These are phyloP conservation scores for Cryptops parisi DNA, from an alignment of 2,888 invertebrate genomes.

Conservation along the genomic window DNA sequence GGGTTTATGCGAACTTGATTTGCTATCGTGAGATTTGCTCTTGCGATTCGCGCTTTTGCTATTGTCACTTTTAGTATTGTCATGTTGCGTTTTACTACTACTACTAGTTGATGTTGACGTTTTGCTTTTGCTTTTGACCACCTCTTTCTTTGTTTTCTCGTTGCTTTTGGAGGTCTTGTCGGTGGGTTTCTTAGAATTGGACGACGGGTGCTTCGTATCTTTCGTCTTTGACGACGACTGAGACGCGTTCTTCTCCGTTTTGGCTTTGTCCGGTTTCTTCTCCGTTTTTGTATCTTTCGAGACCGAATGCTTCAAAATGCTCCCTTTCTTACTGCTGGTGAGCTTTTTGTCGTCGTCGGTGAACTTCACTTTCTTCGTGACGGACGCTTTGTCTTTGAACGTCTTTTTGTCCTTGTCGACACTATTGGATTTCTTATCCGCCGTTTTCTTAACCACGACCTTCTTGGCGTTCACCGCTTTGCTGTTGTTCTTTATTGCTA, in stretches of 20 bases:
- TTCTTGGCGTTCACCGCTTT: neutral
- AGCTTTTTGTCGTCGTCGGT: neutral
- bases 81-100: conserved; percentile 2
- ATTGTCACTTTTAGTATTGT: conserved; percentile 12
- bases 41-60: no score
- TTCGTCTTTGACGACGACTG: neutral
- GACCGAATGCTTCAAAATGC: neutral
- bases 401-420: conserved; percentile 10
- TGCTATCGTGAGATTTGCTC: conserved; percentile 2
- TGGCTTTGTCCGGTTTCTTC: neutral
- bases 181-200: no score
- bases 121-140: conserved; percentile 11
- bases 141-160: conserved; percentile 1
- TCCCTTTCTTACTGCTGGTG: neutral
- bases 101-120: conserved; percentile 12
- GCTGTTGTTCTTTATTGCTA: conserved; percentile 1
- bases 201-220: conserved; percentile 6
- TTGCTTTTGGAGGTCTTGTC: no score
- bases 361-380: neutral
- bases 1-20: conserved; percentile 5
- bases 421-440: conserved; percentile 1
- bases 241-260: neutral
- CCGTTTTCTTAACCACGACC: neutral
- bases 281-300: neutral
- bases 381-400: neutral